phyloP scores from a whole-genome alignment of 1,140 invertebrate species.

The Ectropis grisescens region DNA sequence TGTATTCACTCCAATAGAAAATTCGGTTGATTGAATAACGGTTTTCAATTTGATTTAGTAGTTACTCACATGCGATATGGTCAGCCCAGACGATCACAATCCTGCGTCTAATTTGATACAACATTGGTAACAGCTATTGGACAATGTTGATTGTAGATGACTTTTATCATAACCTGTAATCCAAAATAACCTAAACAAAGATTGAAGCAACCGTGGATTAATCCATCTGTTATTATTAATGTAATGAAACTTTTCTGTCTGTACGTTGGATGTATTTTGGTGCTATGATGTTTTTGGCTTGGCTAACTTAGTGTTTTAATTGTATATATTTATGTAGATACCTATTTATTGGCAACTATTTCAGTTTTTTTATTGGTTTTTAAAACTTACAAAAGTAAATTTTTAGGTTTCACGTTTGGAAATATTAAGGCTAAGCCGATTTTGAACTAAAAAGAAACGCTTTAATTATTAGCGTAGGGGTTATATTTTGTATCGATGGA shows the following conservation, averaged over 20 bases:
- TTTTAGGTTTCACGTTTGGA: slow-evolving; percentile 2
- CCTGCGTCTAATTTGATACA: too few species aligned
- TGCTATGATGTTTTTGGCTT: slow-evolving; percentile 65
- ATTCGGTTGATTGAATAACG: too few species aligned
- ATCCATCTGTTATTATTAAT: slow-evolving; percentile 3
- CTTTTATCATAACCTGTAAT: too few species aligned
- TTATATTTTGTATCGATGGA: slow-evolving; percentile 48
- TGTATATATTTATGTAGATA: slow-evolving; percentile 47
- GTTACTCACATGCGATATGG: too few species aligned
- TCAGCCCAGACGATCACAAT: too few species aligned
- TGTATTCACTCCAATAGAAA: too few species aligned
- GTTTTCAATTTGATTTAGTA: too few species aligned
- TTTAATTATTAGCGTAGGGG: slow-evolving; percentile 47
- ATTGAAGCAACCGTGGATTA: background rate
- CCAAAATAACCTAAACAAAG: too few species aligned
- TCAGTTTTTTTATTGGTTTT: slow-evolving; percentile 32
- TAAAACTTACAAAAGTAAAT: slow-evolving; percentile 10
- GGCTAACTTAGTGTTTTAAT: slow-evolving; percentile 63
- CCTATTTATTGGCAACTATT: slow-evolving; percentile 53
- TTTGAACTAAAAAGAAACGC: slow-evolving; percentile 34
- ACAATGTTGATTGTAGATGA: too few species aligned
- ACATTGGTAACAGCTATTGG: too few species aligned
- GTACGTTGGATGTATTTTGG: slow-evolving; percentile 52
- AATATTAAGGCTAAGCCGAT: slow-evolving; percentile 40
- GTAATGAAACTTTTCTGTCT: slow-evolving; percentile 62